These are phyloP conservation scores for Melitaea cinxia DNA, from an alignment of 1,140 invertebrate genomes.

Conservation along the genomic window DNA sequence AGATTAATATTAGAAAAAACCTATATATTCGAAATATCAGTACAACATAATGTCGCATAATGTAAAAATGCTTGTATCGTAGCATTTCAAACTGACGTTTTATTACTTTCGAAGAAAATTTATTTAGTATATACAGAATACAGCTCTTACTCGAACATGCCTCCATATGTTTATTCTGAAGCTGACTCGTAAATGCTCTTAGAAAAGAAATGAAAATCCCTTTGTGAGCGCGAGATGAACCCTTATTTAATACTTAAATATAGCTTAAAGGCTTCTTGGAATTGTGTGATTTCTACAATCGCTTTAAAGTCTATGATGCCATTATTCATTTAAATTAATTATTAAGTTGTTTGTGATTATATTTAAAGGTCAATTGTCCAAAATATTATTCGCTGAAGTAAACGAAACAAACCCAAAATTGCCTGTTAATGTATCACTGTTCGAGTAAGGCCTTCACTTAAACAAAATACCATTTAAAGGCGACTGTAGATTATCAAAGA, in stretches of 20 bases:
- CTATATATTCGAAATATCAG: not conserved
- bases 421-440: too few relatives aligned
- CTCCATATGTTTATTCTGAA: slow-evolving; percentile 31
- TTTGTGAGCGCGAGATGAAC: slow-evolving; percentile 7
- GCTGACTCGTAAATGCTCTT: slow-evolving; percentile 19
- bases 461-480: too few relatives aligned
- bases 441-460: too few relatives aligned
- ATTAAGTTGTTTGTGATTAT: too few relatives aligned
- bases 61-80: slow-evolving; percentile 24
- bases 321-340: not conserved
- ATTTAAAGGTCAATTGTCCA: too few relatives aligned
- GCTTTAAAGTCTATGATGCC: not conserved
- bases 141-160: slow-evolving; percentile 33
- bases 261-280: slow-evolving; percentile 3
- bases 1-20: too few relatives aligned
- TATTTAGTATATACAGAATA: slow-evolving; percentile 43
- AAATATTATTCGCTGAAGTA: too few relatives aligned
- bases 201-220: slow-evolving; percentile 10
- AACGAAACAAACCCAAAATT: too few relatives aligned
- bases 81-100: slow-evolving; percentile 43
- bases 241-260: slow-evolving; percentile 4
- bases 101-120: slow-evolving; percentile 48
- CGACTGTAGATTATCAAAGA: too few relatives aligned
- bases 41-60: slow-evolving; percentile 18
- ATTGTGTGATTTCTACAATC: not conserved